phyloP scores from a whole-genome alignment of 2,888 invertebrate genomes.

The Linnaemya vulpina region DNA sequence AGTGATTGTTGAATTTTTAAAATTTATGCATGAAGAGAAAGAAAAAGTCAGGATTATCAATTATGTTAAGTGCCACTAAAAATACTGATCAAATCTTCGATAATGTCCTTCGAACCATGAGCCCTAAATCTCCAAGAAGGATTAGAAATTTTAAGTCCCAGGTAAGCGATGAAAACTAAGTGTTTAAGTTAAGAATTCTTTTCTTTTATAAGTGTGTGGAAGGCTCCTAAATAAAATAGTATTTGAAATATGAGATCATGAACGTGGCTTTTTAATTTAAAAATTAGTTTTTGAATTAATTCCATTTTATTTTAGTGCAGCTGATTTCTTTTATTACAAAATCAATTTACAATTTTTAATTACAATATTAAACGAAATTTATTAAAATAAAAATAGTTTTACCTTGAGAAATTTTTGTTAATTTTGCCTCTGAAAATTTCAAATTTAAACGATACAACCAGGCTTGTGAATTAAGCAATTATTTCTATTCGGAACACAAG shows the following conservation, averaged over 20 bases:
- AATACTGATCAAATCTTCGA: background rate
- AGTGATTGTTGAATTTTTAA: background rate
- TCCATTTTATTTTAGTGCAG: background rate
- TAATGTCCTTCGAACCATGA: background rate
- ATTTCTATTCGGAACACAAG: no score
- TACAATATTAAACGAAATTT: background rate
- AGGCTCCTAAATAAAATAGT: background rate
- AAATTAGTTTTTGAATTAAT: background rate
- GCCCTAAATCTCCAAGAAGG: constrained; percentile 53
- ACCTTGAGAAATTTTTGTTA: no score
- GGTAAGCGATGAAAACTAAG: constrained; percentile 38
- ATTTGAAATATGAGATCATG: background rate
- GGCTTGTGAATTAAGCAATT: no score
- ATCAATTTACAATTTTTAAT: background rate
- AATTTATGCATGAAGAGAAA: constrained; percentile 28
- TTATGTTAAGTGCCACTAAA: constrained; percentile 9
- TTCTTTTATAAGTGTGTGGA: background rate
- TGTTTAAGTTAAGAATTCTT: background rate
- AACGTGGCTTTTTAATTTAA: no score
- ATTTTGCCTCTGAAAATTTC: no score
- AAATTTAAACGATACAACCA: no score
- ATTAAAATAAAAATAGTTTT: no score
- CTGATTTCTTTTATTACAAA: background rate
- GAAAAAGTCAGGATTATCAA: constrained; percentile 18
- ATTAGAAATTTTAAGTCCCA: constrained; percentile 51